A percentile compares a stretch with the other conserved stretches of the same genome.
Evolutionary conservation across 2,888 invertebrate genomes (phyloP).

Genomic region (Nemapogon koenigi): DNA sequence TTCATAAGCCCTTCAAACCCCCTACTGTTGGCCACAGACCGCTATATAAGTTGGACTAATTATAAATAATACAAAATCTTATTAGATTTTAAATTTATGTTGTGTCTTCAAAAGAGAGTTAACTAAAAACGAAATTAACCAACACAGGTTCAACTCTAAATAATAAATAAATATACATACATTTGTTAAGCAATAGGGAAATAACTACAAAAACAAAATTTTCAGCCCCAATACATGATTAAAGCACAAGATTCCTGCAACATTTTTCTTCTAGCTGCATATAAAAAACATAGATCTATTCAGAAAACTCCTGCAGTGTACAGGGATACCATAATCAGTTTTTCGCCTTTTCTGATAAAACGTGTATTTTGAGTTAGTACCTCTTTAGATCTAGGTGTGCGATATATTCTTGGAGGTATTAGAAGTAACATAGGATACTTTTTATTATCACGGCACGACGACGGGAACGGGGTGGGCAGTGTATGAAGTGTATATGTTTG

Average conservation of each 20-base stretch:
- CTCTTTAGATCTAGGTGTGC: background rate
- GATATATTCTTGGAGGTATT: too few species aligned
- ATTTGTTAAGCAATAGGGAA: slow-evolving; percentile 6
- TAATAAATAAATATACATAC: slow-evolving; percentile 6
- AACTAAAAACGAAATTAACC: slow-evolving; percentile 8
- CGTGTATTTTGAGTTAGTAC: background rate
- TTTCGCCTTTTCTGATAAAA: slow-evolving; percentile 4
- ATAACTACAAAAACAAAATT: slow-evolving; percentile 2
- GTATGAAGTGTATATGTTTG: too few species aligned
- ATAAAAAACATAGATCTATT: slow-evolving; percentile 3
- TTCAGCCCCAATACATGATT: slow-evolving; percentile 1
- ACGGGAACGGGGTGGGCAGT: too few species aligned
- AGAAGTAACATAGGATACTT: too few species aligned
- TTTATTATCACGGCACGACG: too few species aligned
- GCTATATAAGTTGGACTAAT: background rate
- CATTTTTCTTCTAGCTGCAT: slow-evolving; percentile 4
- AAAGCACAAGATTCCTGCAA: slow-evolving; percentile 2
- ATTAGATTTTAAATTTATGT: slow-evolving; percentile 3
- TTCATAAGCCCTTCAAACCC: background rate
- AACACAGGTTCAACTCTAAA: slow-evolving; percentile 7
- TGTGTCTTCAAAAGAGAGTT: slow-evolving; percentile 3
- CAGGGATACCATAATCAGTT: slow-evolving; percentile 4
- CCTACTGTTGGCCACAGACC: background rate
- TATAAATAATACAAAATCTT: background rate
- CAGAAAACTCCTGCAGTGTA: slow-evolving; percentile 4